Evolutionary conservation across 2,797 vertebrate species (phyloP).

Genomic region (Gymnothorax javanicus): DNA sequence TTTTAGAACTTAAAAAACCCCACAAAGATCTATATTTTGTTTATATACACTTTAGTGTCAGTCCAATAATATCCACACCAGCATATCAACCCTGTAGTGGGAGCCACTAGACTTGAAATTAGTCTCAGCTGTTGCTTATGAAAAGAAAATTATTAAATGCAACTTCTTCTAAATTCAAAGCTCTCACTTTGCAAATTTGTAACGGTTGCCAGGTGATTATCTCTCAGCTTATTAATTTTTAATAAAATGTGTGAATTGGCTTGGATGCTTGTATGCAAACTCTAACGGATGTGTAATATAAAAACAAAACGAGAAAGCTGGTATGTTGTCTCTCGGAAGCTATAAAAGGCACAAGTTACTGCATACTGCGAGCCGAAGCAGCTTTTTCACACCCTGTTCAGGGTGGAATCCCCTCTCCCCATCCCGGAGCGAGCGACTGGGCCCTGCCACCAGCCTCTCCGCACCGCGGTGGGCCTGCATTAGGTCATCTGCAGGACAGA

Average conservation of each 20-base stretch:
- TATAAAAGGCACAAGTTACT: background rate
- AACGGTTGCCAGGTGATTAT: background rate
- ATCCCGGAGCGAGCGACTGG: constrained; percentile 48
- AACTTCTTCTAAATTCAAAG: background rate
- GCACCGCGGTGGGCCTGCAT: constrained; percentile 40
- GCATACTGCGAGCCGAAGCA: no score
- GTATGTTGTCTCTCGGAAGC: background rate
- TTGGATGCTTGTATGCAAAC: background rate
- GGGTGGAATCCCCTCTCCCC: constrained; percentile 38
- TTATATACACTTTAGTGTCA: background rate
- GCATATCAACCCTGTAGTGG: background rate
- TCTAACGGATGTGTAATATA: background rate
- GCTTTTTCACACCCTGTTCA: constrained; percentile 18
- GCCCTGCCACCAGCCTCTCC: constrained; percentile 39
- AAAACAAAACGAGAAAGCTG: background rate
- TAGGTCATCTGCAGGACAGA: constrained; percentile 56
- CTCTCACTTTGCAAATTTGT: background rate
- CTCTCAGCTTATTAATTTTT: background rate
- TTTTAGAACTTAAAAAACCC: background rate
- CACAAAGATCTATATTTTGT: background rate
- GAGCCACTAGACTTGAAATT: background rate
- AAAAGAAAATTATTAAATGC: background rate
- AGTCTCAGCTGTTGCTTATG: background rate
- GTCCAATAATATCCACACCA: background rate
- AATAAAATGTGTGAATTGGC: background rate